Evolutionary conservation across 35 echinoderm and acorn worm genomes (phyloP).

Genomic region (Amphiura filiformis): DNA sequence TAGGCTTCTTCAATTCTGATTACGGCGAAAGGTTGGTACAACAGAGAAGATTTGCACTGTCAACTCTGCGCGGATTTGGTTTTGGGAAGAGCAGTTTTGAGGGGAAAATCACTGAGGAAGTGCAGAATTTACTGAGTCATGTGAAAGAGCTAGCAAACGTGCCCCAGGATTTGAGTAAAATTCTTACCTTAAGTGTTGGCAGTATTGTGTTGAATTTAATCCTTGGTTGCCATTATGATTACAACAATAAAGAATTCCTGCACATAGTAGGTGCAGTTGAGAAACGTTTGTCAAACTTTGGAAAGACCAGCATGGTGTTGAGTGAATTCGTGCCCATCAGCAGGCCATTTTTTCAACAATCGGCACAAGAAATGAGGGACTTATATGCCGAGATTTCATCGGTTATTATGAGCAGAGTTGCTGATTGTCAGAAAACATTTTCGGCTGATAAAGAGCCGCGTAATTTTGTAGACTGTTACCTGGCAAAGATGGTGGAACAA

Average conservation of each 20-base stretch:
- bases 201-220: neutral
- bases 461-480: conserved; percentile 46
- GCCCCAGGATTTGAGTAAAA: no score
- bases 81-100: no score
- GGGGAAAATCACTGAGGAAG: no score
- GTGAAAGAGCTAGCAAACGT: no score
- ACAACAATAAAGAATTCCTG: conserved; percentile 8
- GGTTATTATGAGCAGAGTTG: no score
- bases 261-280: no score
- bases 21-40: no score
- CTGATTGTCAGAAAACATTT: no score
- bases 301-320: neutral
- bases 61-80: no score
- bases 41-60: no score
- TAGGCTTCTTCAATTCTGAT: no score
- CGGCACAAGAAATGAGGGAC: neutral
- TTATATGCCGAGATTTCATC: neutral
- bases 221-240: neutral
- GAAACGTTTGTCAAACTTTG: neutral
- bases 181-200: neutral
- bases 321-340: neutral
- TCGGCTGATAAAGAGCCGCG: conserved; percentile 15
- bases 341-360: neutral
- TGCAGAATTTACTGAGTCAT: no score
- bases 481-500: conserved; percentile 4